phyloP scores from a whole-genome alignment of 2,888 invertebrate genomes.

The Dryobota labecula region DNA sequence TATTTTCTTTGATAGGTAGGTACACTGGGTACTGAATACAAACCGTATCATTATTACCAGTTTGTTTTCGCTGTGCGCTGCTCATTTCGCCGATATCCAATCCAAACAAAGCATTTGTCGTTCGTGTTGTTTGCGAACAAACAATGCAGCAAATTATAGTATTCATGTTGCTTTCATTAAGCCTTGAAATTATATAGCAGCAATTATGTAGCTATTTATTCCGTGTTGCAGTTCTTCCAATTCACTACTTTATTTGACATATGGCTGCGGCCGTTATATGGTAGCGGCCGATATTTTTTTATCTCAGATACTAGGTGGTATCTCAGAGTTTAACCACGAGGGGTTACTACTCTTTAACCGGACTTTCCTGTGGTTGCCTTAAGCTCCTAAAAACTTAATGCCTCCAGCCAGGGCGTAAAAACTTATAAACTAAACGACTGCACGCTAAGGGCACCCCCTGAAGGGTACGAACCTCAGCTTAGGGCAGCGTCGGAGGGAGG shows the following conservation, averaged over 20 bases:
- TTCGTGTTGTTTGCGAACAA: slow-evolving; percentile 11
- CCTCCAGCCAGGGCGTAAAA: too few species aligned
- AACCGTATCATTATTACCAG: slow-evolving; percentile 21
- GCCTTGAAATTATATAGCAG: background rate
- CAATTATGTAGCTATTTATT: background rate
- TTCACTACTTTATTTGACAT: background rate
- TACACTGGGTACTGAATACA: background rate
- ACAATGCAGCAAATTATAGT: slow-evolving; percentile 28
- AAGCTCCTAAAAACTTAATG: too few species aligned
- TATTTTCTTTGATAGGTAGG: slow-evolving; percentile 8
- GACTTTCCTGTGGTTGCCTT: too few species aligned
- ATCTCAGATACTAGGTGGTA: too few species aligned
- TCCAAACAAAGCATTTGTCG: slow-evolving; percentile 31
- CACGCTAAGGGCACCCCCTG: too few species aligned
- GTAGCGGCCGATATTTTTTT: too few species aligned
- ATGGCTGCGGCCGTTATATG: too few species aligned
- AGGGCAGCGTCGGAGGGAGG: too few species aligned
- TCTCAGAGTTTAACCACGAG: too few species aligned
- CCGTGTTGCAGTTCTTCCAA: background rate
- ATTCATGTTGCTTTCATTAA: slow-evolving; percentile 1
- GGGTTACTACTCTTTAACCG: too few species aligned
- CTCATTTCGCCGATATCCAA: slow-evolving; percentile 28
- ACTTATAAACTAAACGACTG: too few species aligned
- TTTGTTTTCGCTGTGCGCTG: slow-evolving; percentile 28
- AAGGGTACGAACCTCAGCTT: too few species aligned